A percentile compares a stretch with the other conserved stretches of the same genome.
Evolutionary conservation across 92 coral and sea anemone genomes (phyloP).

Genomic region (Porites lobata): DNA sequence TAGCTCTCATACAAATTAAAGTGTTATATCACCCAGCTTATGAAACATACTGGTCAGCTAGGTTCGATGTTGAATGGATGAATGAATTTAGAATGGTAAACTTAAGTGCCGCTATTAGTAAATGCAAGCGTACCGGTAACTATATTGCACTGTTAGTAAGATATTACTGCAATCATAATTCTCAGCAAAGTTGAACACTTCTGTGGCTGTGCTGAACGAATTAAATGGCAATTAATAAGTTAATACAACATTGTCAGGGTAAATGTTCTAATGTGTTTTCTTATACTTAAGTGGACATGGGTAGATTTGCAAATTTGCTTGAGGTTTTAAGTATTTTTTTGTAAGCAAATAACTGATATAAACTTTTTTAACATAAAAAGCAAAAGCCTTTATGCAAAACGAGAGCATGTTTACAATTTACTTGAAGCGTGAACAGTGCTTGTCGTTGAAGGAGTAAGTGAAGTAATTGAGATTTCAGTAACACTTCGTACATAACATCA

Average conservation of each 20-base stretch:
- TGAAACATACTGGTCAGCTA: no score
- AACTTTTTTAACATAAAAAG: not conserved
- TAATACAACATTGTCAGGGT: not conserved
- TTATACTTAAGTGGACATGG: not conserved
- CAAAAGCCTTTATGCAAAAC: not conserved
- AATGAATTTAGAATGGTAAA: no score
- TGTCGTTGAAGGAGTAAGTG: slow-evolving; percentile 2
- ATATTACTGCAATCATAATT: no score
- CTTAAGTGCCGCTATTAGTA: no score
- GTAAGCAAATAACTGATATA: not conserved
- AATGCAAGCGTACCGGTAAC: no score
- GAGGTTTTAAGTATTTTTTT: not conserved
- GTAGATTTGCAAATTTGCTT: not conserved
- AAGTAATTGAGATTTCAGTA: slow-evolving; percentile 17
- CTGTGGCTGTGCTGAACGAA: not conserved
- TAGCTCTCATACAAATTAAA: not conserved
- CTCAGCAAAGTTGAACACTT: no score
- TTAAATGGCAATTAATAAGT: not conserved
- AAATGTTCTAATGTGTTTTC: not conserved
- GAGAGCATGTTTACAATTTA: not conserved
- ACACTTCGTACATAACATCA: not conserved
- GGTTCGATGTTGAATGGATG: no score
- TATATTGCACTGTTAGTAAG: no score
- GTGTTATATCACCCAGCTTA: not conserved
- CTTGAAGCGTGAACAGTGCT: slow-evolving; percentile 18